A percentile compares a stretch with the other conserved stretches of the same genome.
phyloP scores from a whole-genome alignment of 2,113 vertebrate species.

The Vulpes vulpes region DNA sequence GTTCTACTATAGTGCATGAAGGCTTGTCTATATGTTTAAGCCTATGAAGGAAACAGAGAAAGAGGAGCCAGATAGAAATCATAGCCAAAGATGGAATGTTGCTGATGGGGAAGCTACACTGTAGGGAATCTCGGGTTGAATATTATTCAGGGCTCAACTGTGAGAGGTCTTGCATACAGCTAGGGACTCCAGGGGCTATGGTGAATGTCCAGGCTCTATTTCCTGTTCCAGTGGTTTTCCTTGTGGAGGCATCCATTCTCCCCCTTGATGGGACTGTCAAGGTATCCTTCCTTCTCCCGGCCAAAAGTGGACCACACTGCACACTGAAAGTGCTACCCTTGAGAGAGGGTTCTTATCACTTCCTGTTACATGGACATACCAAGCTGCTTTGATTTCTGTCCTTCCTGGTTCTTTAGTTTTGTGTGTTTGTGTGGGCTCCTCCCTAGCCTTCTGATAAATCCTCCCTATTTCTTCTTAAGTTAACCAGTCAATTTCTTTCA shows the following conservation, averaged over 20 bases:
- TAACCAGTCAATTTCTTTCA: neutral
- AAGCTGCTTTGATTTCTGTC: neutral
- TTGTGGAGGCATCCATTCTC: neutral
- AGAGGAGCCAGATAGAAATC: neutral
- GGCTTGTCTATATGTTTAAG: neutral
- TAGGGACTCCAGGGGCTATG: neutral
- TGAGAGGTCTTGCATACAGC: neutral
- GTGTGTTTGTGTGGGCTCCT: neutral
- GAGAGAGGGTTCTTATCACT: neutral
- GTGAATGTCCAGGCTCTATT: neutral
- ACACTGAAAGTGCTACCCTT: neutral
- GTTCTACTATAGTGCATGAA: neutral
- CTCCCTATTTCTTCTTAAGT: neutral
- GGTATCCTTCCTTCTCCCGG: neutral
- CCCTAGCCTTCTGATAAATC: neutral
- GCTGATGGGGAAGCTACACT: neutral
- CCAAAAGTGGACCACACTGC: neutral
- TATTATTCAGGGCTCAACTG: neutral
- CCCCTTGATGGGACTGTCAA: neutral
- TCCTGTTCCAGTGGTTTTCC: neutral
- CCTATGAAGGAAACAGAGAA: neutral
- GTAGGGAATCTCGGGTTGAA: neutral
- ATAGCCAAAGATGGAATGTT: neutral
- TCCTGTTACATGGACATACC: neutral
- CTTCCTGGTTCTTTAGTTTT: neutral